These are phyloP conservation scores for Aleiodes sp. DNA, from an alignment of 1,140 invertebrate genomes.

Conservation along the genomic window DNA sequence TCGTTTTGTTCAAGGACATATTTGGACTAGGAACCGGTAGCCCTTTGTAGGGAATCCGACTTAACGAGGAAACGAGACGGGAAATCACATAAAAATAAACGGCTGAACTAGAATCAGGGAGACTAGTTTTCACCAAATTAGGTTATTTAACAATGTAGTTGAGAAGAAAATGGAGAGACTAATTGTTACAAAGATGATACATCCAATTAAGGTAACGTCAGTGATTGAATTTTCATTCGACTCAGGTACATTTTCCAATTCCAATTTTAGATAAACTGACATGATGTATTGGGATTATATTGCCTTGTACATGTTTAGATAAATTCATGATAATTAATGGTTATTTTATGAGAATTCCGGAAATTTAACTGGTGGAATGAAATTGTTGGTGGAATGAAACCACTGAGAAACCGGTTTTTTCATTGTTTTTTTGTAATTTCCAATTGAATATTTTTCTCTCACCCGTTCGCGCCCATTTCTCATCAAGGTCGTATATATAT, in stretches of 20 bases:
- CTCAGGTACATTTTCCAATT: neutral
- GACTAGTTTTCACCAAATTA: neutral
- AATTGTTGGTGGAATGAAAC: neutral
- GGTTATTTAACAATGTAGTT: neutral
- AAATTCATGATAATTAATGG: neutral
- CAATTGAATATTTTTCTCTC: constrained; percentile 7
- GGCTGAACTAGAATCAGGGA: neutral
- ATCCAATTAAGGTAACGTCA: neutral
- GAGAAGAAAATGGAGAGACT: neutral
- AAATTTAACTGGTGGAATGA: neutral
- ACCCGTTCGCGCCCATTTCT: neutral
- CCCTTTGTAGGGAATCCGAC: neutral
- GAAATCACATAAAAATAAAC: neutral
- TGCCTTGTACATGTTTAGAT: too few relatives aligned
- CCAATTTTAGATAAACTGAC: too few relatives aligned
- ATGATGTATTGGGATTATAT: neutral
- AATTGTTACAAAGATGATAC: neutral
- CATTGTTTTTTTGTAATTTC: neutral
- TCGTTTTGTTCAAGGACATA: neutral
- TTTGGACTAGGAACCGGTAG: neutral
- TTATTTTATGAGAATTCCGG: neutral
- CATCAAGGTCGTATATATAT: neutral
- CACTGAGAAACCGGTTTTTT: neutral
- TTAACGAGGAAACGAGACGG: neutral
- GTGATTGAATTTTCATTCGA: neutral